Base-by-base conservation (phyloP, 2,888 invertebrate species). In the Callyntrura sp. region DNA sequence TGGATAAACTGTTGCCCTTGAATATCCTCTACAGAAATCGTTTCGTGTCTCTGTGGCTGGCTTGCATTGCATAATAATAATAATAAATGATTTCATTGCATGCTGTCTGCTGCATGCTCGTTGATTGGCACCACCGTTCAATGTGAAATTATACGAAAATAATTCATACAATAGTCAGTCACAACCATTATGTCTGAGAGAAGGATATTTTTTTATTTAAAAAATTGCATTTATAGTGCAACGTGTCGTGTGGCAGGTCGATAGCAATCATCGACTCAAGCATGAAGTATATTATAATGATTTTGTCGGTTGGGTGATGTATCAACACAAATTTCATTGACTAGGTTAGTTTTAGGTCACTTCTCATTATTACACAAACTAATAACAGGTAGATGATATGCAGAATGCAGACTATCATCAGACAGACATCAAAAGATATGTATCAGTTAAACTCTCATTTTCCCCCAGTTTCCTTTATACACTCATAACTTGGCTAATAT, bases 1-100 rank as follows among this genome's bases (percentile, higher is more conserved):
- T 85, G 60, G 45, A 76, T 85, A 45, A 57, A 81, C 79, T 79
- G 70, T 55, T 87, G 87, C 81, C 87, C 87, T 87, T 87, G 87
- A 87, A 87, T 87, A 23, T 78, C 43, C 55, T 78, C 17, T 51
- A n/a, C 0, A 78, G 55, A 51, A 78, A 57, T 78, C 78, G 35
- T 55, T 78, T 78, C 78, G 55, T 55, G 78, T 51, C 55, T 23
- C 5, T 51, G 25, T 78, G 55, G 45, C 12, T 65, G 62, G 68
- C 3, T 45, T 28, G 57, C 6, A 57, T 78, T 78, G 78, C 78
- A 78, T 78, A 78, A 78, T 35, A 35, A 35, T 78, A 78, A 78
- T 35, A 35, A 35, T 57, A 55, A 57, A 25, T 28, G 55, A 25
- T 78, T 78, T 78, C 55, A 25, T 78, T 78, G 57, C 78, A 55